A percentile compares a stretch with the other conserved stretches of the same genome.
These are phyloP conservation scores for Pangasius sanitwongsei DNA, from an alignment of 2,797 vertebrate genomes.

Conservation along the genomic window DNA sequence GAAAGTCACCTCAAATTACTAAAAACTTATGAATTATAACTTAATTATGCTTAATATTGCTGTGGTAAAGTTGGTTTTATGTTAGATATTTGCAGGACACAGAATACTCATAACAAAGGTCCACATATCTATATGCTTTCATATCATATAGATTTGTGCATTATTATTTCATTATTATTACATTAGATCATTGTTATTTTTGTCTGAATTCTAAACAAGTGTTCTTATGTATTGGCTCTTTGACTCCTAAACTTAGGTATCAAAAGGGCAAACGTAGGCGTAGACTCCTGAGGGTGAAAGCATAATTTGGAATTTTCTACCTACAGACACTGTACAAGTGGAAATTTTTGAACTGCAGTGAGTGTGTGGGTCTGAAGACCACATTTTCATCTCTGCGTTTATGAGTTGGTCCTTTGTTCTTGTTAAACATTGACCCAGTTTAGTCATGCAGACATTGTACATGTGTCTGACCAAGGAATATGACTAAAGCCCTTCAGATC, in stretches of 20 bases:
- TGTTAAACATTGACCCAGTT: constrained; percentile 13
- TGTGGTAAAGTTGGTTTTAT: not conserved
- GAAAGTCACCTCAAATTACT: not conserved
- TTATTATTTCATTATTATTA: not conserved
- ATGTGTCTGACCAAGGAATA: not conserved
- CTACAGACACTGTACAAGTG: not conserved
- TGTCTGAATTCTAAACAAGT: not conserved
- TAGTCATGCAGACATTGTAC: not conserved
- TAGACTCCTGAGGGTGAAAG: not conserved
- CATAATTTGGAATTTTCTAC: not conserved
- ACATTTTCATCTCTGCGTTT: constrained; percentile 14
- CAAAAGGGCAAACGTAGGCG: not conserved
- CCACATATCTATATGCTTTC: not conserved
- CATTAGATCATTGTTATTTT: not conserved
- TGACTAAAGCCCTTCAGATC: not conserved
- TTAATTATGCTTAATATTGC: not conserved
- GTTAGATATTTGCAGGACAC: not conserved
- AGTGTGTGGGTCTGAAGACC: constrained; percentile 7
- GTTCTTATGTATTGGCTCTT: not conserved
- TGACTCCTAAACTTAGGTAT: not conserved
- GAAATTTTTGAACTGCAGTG: not conserved
- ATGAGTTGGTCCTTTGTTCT: constrained; percentile 37
- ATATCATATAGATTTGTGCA: not conserved
- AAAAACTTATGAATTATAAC: not conserved
- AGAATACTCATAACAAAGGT: not conserved